A percentile compares a stretch with the other conserved stretches of the same genome.
Conservation (phyloP, 1,140 invertebrate genomes). For the Tetramorium alpestre region DNA sequence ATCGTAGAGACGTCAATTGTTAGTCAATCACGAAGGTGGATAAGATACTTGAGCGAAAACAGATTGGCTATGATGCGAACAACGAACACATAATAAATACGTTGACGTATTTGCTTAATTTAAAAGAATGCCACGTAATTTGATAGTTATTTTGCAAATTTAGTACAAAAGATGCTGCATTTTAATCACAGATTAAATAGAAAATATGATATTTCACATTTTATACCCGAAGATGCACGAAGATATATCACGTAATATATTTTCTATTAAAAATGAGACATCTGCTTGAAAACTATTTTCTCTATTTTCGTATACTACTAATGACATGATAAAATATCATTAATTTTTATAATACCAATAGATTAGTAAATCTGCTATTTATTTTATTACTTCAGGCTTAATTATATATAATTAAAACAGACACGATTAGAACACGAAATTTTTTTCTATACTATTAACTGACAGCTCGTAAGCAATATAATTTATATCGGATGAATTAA, state of each 20-base stretch:
- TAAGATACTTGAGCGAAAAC: conserved; percentile 1
- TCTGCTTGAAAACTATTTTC: background rate
- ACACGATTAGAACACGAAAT: background rate
- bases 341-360: background rate
- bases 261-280: background rate
- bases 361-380: background rate
- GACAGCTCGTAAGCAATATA: background rate
- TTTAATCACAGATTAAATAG: background rate
- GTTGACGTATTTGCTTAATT: background rate
- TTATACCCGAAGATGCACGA: background rate
- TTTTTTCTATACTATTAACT: background rate
- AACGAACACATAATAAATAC: background rate
- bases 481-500: background rate
- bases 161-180: background rate
- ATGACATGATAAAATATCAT: background rate
- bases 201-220: background rate
- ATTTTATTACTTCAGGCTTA: background rate
- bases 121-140: background rate
- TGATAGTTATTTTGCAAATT: background rate
- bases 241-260: background rate
- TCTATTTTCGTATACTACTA: background rate
- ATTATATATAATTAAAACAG: background rate
- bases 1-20: conserved; percentile 3
- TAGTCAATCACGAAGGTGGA: conserved; percentile 26
- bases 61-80: background rate